Base-by-base conservation (phyloP, 2,797 vertebrate species). In the Hirundo rustica region DNA sequence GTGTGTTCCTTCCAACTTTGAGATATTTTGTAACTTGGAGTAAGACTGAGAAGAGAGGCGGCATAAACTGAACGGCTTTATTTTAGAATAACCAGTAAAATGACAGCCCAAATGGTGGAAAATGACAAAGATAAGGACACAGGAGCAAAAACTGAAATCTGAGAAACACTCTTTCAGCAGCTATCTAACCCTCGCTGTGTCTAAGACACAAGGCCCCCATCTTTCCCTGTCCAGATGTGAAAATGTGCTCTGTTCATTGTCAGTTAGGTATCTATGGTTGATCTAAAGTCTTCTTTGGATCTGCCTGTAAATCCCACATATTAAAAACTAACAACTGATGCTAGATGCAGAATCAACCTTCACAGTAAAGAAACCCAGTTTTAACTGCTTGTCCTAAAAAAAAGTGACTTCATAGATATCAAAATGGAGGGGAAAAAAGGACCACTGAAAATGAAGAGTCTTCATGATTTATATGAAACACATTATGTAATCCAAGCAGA, bases 301-400 rank as follows among this genome's bases (percentile, higher is more conserved):
- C 42, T 89, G 18, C 17, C 40, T 83, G 18, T 11, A 79, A 76
- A 4, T 65, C 30, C n/a, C n/a, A 32, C 0, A 0, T 51, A 19
- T 26, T 60, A 44, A 45, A 14, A 84, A 53, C 29, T 74, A 67
- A 36, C 8, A 25, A 47, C 23, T 44, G 42, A 16, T 48, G 21
- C 29, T 61, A 29, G 45, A 76, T 57, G 7, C 18, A 65, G 27
- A 68, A 87, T 51, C 18, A 51, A 15, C 29, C 5, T 11, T 68
- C 40, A 38, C 11, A 26, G 17, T 61, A 47, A 89, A 55, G 55
- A 84, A 74, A 87, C 65, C 27, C 50, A 29, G 3, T 60, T 76
- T 66, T 67, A 73, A 38, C 11, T 74, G 23, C 13, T 85, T 85
- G 34, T 68, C 32, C 20, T 88, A 44, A 58, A 36, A 51, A 60